Evolutionary conservation across 2,888 invertebrate genomes (phyloP), one percentile per base, ranked within the genome.

Genomic region (Luperina testacea): DNA sequence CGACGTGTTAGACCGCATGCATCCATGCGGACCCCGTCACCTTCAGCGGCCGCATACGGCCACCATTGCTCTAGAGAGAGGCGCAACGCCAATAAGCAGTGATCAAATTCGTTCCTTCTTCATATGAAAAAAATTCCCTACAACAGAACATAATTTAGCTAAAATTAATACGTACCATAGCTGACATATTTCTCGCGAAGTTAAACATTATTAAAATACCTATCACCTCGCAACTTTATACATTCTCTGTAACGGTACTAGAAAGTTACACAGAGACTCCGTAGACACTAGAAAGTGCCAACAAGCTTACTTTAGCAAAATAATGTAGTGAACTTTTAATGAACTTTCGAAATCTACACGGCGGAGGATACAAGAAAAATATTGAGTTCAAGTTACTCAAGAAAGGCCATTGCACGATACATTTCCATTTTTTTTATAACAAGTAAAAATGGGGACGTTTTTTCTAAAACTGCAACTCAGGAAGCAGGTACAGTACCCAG

Each of bases 251-350:
- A 27, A 77, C 32, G 59, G 42, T n/a, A 77, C 64, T 38, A 53
- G 17, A 65, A 78, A 82, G 68, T 78, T 63, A 45, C 72, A 38
- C 20, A 57, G 17, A 24, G 38, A 13, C 38, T 9, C 32, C 8
- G 75, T 69, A 78, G 64, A 70, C 59, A 65, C 69, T 70, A 48
- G 59, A 48, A 73, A 79, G 45, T 78, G 45, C 64, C 38, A 53
- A 51, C 68, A 48, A 73, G 79, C 59, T 73, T 69, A 57, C 32
- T 24, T 78, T 70, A 38, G 53, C 51, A 53, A 83, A 78, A 79
- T 83, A 82, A 82, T 79, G 61, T 48, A 67, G 69, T 79, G 38
- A 82, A 82, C 79, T 83, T 82, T 73, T 83, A 82, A 82, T 82
- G 79, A 82, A 83, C 84, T 83, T 83, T 79, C n/a, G 32, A 70